Base-by-base conservation (phyloP, 2,888 invertebrate genomes). In the Dorcus parallelipipedus region DNA sequence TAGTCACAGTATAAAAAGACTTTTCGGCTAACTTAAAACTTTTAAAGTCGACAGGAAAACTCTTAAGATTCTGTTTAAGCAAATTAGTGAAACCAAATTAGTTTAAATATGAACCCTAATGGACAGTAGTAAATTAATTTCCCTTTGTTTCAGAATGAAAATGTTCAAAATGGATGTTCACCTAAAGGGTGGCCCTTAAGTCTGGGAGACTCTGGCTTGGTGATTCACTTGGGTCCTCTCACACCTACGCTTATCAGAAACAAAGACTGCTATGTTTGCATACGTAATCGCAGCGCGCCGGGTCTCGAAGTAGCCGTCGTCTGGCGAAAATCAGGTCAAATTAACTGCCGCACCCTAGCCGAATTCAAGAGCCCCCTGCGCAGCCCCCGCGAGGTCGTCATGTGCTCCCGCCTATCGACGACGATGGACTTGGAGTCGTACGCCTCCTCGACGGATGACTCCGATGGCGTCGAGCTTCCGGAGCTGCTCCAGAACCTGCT, bases 141-240 rank as follows among this genome's bases (percentile, higher is more conserved):
- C 26, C 17, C 49, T 38, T 43, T 56, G 20, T 80, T 82, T 42
- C 82, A 87, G 87, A 80, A 78, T 69, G 76, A 81, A 75, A 80
- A 82, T 71, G 76, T 80, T 64, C 80, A 77, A 62, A 69, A 72
- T 63, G 65, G 68, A 55, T 64, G 71, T 59, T 74, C 82, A 69
- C 83, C 84, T 66, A 75, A 80, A 72, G 87, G 87, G 76, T 88
- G 87, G 87, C 87, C 87, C 60, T 78, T 87, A 76, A 84, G 84
- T 73, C 80, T 86, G 71, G 83, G 82, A 68, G 75, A 74, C 56
- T 82, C 82, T 71, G 86, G 85, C 67, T 78, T 87, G 72, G 81
- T 85, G 69, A 77, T 87, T 68, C 86, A 87, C 71, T 79, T 88
- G 71, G 85, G 85, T 65, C 83, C 84, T 68, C 80, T 86, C 74